These are phyloP conservation scores for Epinotia demarniana DNA, from an alignment of 2,888 invertebrate species.

Conservation along the genomic window DNA sequence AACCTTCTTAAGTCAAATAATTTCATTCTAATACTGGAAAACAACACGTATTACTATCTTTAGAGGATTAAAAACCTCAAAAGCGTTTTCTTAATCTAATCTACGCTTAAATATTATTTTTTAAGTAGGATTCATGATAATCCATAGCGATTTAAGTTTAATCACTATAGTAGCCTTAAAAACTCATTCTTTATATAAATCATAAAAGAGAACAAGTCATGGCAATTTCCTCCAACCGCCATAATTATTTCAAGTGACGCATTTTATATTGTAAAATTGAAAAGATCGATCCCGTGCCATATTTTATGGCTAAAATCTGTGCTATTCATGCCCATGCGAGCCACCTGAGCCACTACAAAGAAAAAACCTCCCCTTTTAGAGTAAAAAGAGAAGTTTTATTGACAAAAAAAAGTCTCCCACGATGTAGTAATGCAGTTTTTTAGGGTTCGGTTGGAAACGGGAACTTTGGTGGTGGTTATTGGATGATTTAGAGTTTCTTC, in stretches of 20 bases:
- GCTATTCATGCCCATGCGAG: slow-evolving; percentile 51
- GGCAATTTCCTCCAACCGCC: slow-evolving; percentile 15
- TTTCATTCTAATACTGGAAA: background rate
- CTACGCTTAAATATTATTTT: background rate
- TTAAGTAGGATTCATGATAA: background rate
- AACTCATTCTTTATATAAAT: slow-evolving; percentile 23
- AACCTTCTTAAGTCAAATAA: background rate
- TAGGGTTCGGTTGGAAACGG: slow-evolving; percentile 49
- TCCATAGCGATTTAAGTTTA: background rate
- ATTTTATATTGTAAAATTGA: slow-evolving; percentile 37
- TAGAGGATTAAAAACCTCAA: background rate
- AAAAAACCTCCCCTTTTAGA: slow-evolving; percentile 60
- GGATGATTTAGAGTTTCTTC: slow-evolving; percentile 1
- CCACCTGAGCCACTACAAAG: slow-evolving; percentile 74
- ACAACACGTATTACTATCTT: background rate
- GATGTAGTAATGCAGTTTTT: slow-evolving; percentile 69
- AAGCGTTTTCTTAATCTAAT: background rate
- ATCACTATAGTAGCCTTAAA: background rate
- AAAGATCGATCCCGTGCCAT: slow-evolving; percentile 38
- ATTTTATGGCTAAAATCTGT: slow-evolving; percentile 57
- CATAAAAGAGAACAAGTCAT: slow-evolving; percentile 13
- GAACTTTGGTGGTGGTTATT: background rate
- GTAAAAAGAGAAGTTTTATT: slow-evolving; percentile 61
- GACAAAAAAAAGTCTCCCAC: slow-evolving; percentile 71
- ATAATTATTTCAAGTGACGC: slow-evolving; percentile 38